phyloP scores from a whole-genome alignment of 2,888 invertebrate genomes.

The Latrodectus elegans region DNA sequence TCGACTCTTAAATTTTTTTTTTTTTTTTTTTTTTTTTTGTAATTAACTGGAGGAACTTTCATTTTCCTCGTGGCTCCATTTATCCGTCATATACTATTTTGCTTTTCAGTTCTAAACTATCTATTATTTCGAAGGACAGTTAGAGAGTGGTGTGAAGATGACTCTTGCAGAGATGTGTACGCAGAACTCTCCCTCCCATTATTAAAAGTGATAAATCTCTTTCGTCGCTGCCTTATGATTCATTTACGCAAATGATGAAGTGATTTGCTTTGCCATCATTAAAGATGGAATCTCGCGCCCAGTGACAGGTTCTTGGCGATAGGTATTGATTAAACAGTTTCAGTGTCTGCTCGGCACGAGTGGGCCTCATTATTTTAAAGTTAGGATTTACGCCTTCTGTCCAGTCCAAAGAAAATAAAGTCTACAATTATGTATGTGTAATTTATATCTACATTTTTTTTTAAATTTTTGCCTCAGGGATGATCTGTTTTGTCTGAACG shows the following conservation, averaged over 20 bases:
- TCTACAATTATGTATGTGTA: no score
- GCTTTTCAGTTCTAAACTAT: not conserved
- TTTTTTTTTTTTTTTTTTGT: not conserved
- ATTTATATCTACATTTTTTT: no score
- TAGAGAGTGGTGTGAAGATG: not conserved
- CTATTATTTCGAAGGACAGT: slow-evolving; percentile 9
- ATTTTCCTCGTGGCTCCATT: not conserved
- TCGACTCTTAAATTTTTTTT: not conserved
- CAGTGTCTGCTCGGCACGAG: not conserved
- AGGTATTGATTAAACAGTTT: not conserved
- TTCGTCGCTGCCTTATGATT: not conserved
- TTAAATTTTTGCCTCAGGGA: no score
- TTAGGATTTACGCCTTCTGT: not conserved
- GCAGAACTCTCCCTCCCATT: not conserved
- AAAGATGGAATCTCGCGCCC: not conserved
- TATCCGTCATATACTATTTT: not conserved
- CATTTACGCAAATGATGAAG: slow-evolving; percentile 28
- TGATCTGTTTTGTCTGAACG: no score
- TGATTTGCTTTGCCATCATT: not conserved
- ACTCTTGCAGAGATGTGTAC: not conserved
- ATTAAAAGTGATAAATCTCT: slow-evolving; percentile 31
- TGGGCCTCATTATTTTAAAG: not conserved
- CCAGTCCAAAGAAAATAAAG: no score
- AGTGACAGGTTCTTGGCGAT: not conserved
- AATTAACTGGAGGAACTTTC: not conserved